phyloP scores from a whole-genome alignment of 2,888 invertebrate genomes.

The Drosophila pegasa region DNA sequence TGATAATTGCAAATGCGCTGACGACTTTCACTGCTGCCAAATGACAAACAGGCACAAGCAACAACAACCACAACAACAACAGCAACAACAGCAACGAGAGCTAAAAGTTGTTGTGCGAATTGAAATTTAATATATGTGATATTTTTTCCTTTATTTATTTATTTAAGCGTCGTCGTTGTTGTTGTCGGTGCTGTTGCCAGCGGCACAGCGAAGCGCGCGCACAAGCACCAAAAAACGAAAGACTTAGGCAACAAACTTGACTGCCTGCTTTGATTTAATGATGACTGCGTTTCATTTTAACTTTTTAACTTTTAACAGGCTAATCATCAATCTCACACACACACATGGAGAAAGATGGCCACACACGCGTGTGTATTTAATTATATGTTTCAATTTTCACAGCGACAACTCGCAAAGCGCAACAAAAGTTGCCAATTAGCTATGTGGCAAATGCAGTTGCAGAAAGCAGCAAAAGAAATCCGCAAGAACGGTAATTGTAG shows the following conservation, averaged over 20 bases:
- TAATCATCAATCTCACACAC: constrained; percentile 64
- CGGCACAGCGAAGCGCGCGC: constrained; percentile 30
- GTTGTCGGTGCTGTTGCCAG: constrained; percentile 29
- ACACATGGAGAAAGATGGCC: constrained; percentile 4
- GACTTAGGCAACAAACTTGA: constrained; percentile 77
- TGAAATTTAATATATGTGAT: constrained; percentile 52
- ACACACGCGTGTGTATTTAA: constrained; percentile 27
- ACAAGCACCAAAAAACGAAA: constrained; percentile 63
- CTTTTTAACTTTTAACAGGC: constrained; percentile 41
- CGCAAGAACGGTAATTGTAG: constrained; percentile 70
- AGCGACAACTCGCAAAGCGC: constrained; percentile 40
- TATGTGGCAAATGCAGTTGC: constrained; percentile 72
- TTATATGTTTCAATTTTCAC: constrained; percentile 35
- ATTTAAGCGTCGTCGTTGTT: constrained; percentile 30
- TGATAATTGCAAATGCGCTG: constrained; percentile 55
- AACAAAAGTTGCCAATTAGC: constrained; percentile 41
- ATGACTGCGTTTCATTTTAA: constrained; percentile 57
- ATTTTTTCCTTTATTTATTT: constrained; percentile 31
- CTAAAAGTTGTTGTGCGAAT: constrained; percentile 46
- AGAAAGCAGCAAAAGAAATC: constrained; percentile 49
- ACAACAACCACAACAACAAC: constrained; percentile 34
- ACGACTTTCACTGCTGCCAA: constrained; percentile 71
- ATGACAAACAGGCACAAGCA: constrained; percentile 46
- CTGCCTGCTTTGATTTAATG: constrained; percentile 63
- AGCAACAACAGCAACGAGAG: constrained; percentile 35